These are phyloP conservation scores for Macrostomum lignano DNA, from an alignment of 1,140 invertebrate species.

Conservation along the genomic window DNA sequence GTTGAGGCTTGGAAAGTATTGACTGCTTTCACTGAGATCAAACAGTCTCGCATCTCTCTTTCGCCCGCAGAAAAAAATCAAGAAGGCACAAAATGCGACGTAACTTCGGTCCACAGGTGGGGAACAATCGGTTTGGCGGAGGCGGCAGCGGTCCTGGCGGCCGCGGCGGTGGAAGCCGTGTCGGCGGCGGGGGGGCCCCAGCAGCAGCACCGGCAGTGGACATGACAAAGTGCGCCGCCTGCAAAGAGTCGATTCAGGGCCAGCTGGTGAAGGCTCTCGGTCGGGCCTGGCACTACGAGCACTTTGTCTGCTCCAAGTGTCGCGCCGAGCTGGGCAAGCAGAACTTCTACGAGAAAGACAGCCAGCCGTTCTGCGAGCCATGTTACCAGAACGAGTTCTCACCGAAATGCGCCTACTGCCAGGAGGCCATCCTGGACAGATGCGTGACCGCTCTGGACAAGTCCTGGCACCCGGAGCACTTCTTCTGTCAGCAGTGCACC, in stretches of 20 bases:
- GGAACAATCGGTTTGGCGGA: too few relatives aligned
- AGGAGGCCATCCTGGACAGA: slow-evolving; percentile 67
- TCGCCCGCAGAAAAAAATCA: too few relatives aligned
- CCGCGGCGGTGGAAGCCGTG: too few relatives aligned
- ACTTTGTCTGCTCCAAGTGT: slow-evolving; percentile 87
- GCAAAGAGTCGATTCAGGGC: not conserved
- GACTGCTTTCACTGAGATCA: too few relatives aligned
- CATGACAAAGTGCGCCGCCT: too few relatives aligned
- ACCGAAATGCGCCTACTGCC: slow-evolving; percentile 83
- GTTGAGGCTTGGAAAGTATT: too few relatives aligned
- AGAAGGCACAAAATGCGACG: too few relatives aligned
- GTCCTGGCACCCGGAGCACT: not conserved
- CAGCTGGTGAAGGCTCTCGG: slow-evolving; percentile 55
- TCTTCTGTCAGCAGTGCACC: slow-evolving; percentile 38
- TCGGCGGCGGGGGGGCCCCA: too few relatives aligned
- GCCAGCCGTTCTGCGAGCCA: slow-evolving; percentile 76
- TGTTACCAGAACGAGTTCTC: slow-evolving; percentile 90
- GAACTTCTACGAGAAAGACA: slow-evolving; percentile 91
- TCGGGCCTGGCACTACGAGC: slow-evolving; percentile 97
- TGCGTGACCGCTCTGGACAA: not conserved
- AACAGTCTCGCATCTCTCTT: too few relatives aligned
- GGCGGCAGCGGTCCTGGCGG: too few relatives aligned
- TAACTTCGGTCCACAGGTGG: too few relatives aligned
- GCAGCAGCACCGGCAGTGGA: too few relatives aligned
- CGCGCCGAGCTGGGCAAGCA: slow-evolving; percentile 72